Evolutionary conservation across 1,140 invertebrate species (phyloP), one percentile per base, ranked within the genome.

Genomic region (Drosophila kurseongensis): DNA sequence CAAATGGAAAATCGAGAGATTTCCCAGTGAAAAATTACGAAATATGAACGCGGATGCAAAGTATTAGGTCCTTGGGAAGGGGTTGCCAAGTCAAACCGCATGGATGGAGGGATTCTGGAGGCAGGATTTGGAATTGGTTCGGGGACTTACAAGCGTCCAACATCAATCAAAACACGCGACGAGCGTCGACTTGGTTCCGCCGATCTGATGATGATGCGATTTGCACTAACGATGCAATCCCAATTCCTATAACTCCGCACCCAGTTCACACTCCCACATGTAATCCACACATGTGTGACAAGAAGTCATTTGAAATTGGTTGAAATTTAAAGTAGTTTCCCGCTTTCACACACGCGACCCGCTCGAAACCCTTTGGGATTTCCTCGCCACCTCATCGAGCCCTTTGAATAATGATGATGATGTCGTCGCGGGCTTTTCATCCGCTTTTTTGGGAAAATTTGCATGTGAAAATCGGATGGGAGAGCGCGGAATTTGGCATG

Each of bases 331-430:
- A 88, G 83, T 88, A 88, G 84, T 88, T 89, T 86, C 55, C 59
- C 54, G 57, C 45, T 36, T 7, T 7, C 45, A 8, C 16, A 58
- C 80, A 75, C 80, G 79, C 76, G 76, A 65, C 62, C 41, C n/a
- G 12, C 45, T 27, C 16, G 41, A 44, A 78, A 81, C 69, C 84
- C 80, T 82, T 89, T 89, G 84, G 84, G 84, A 89, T 80, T 84
- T 82, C 61, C 60, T 67, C 67, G 59, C 36, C 62, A 58, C 67
- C 35, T 52, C 52, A 38, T 56, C 18, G 66, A 50, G 63, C 57
- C 68, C 76, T 89, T 89, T 88, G 84, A 89, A 89, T 89, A 89
- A 89, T 89, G 84, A 89, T 80, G 84, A 89, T 84, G 84, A 66
- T 77, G 79, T 66, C 69, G 82, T 32, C 51, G 59, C 50, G 55